Evolutionary conservation across 2,888 invertebrate genomes (phyloP), one percentile per base, ranked within the genome.

Genomic region (Hydrotaea diabolus): DNA sequence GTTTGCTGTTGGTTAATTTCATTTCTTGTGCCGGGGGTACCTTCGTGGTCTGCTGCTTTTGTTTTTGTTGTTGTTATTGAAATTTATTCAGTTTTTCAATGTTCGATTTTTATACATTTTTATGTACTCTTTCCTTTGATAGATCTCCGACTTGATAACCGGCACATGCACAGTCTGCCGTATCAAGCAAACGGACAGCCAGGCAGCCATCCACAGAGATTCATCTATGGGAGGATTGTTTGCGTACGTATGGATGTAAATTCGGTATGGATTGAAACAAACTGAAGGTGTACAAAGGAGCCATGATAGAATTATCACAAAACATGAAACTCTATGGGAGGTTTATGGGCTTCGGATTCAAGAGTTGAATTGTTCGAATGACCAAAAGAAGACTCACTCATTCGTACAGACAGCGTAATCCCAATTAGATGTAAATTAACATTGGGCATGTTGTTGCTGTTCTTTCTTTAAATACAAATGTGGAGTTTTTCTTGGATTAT

Each of bases 61-160:
- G 53, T 36, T 74, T 15, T 43, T 62, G 31, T 66, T 80, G 59
- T 46, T 77, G 26, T 84, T 78, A 79, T 85, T 80, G 62, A 78
- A 85, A 82, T 82, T 77, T 85, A 85, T 85, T 82, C 75, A 80
- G 74, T 82, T 82, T 55, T 82, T 77, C 86, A 87, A 86, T 82
- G 85, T 82, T 82, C 77, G 82, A 85, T 85, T 82, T 82, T 79
- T 85, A 85, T 85, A 82, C 76, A 82, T 85, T 79, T 86, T 88
- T 85, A 7, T 82, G 80, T 82, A 69, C 46, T 74, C 74, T 83
- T 87, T 84, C 83, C 91, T 92, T 92, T 91, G 90, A 90, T 89
- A 92, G 92, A 92, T 92, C 89, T 91, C 92, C 92, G 92, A 91
- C 92, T 86, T 89, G 92, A 92, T 92, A 92, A 91, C 89, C 88